Evolutionary conservation across 2,888 invertebrate species (phyloP).

Genomic region (Anaspis maculata): DNA sequence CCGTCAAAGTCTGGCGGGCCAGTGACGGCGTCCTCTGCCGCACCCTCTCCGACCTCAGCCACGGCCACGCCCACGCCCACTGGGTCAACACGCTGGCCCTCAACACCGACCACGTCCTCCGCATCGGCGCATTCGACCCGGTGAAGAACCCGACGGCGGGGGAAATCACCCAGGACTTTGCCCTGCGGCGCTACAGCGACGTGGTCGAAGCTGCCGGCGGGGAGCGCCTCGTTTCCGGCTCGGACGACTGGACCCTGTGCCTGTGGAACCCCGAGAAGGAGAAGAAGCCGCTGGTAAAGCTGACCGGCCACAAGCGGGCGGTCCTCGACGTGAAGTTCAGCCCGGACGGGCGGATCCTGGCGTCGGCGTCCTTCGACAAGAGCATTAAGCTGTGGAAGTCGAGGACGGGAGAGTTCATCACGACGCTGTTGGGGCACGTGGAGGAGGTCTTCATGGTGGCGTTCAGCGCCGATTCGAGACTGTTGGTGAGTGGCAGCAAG

Average conservation of each 20-base stretch:
- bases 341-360: constrained; percentile 86
- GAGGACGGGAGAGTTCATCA: constrained; percentile 78
- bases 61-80: constrained; percentile 95
- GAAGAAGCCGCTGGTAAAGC: constrained; percentile 76
- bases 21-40: constrained; percentile 86
- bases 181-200: constrained; percentile 30
- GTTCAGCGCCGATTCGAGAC: constrained; percentile 95
- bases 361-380: constrained; percentile 98
- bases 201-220: constrained; percentile 47
- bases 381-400: constrained; percentile 96
- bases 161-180: constrained; percentile 34
- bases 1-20: constrained; percentile 92
- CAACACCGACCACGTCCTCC: constrained; percentile 90
- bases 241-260: constrained; percentile 95
- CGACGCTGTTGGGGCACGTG: constrained; percentile 90
- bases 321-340: constrained; percentile 99
- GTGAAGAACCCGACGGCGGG: constrained; percentile 47
- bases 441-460: constrained; percentile 94
- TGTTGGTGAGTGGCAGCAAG: constrained; percentile 91
- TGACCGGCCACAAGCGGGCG: constrained; percentile 98
- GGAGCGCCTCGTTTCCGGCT: constrained; percentile 87
- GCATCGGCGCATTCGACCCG: constrained; percentile 90
- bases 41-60: too few species aligned
- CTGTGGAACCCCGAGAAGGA: constrained; percentile 89
- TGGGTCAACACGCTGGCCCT: constrained; percentile 97